phyloP scores from a whole-genome alignment of 1,140 invertebrate genomes.

The Cherax quadricarinatus region DNA sequence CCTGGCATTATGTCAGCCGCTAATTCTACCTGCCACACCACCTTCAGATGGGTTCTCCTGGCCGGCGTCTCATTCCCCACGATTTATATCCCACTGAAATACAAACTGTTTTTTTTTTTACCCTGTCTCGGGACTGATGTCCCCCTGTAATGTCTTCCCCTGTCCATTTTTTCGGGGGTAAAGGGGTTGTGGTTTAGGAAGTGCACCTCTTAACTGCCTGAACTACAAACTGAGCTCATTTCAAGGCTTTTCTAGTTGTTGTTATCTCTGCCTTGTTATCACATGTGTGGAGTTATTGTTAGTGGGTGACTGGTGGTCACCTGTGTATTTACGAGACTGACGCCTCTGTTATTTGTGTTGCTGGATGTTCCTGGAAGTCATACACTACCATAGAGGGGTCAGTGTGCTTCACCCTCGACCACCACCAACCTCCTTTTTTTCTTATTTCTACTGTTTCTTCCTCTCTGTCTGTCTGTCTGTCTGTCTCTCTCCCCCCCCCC shows the following conservation, averaged over 20 bases:
- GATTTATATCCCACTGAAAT: neutral
- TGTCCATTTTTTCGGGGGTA: no score
- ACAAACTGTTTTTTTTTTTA: neutral
- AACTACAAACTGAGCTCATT: neutral
- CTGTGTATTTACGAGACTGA: no score
- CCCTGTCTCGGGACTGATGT: neutral
- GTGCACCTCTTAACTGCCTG: neutral
- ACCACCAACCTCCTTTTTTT: no score
- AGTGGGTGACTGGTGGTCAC: no score
- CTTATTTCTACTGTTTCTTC: no score
- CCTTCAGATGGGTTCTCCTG: neutral
- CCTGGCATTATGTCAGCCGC: constrained; percentile 5
- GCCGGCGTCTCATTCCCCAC: neutral
- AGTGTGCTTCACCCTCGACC: no score
- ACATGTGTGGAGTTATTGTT: neutral
- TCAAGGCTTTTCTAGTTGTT: neutral
- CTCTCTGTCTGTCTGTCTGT: no score
- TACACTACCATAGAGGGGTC: no score
- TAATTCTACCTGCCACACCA: constrained; percentile 11
- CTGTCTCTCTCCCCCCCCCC: no score
- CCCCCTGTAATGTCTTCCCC: no score
- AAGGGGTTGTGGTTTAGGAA: neutral
- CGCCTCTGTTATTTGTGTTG: no score
- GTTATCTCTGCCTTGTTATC: neutral
- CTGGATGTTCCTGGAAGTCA: no score